A percentile compares a stretch with the other conserved stretches of the same genome.
Conservation (phyloP, 2,888 invertebrate genomes). For the Lissonota sp. region DNA sequence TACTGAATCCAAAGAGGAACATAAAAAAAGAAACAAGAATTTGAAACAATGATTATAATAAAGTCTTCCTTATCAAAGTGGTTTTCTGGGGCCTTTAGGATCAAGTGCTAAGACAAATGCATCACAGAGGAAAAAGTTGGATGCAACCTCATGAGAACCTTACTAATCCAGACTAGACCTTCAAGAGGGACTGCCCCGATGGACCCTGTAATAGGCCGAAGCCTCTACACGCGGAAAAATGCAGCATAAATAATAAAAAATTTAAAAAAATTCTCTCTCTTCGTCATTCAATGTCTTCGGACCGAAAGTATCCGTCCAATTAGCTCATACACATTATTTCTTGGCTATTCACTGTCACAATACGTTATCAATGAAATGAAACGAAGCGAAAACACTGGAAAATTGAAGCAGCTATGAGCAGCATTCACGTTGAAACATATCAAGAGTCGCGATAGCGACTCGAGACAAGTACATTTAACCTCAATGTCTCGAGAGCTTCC, state of each 20-base stretch:
- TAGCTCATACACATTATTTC: constrained; percentile 4
- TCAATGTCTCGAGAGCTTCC: too few relatives aligned
- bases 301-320: background rate
- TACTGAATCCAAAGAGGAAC: background rate
- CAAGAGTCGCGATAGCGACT: too few relatives aligned
- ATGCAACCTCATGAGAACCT: background rate
- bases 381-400: constrained; percentile 2
- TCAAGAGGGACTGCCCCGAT: too few relatives aligned
- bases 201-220: too few relatives aligned
- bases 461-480: too few relatives aligned
- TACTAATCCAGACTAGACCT: too few relatives aligned
- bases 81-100: too few relatives aligned
- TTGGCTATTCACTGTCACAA: constrained; percentile 21
- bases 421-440: constrained; percentile 36
- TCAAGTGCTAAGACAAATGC: background rate
- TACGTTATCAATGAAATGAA: background rate
- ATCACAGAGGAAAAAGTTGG: background rate
- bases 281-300: background rate
- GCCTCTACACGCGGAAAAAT: too few relatives aligned
- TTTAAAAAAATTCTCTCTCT: constrained; percentile 2
- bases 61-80: too few relatives aligned
- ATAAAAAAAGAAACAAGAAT: constrained; percentile 6
- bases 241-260: background rate
- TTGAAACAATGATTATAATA: background rate
- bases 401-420: constrained; percentile 9